Evolutionary conservation across 1,140 invertebrate genomes (phyloP).

Genomic region (Sesamia nonagrioides): DNA sequence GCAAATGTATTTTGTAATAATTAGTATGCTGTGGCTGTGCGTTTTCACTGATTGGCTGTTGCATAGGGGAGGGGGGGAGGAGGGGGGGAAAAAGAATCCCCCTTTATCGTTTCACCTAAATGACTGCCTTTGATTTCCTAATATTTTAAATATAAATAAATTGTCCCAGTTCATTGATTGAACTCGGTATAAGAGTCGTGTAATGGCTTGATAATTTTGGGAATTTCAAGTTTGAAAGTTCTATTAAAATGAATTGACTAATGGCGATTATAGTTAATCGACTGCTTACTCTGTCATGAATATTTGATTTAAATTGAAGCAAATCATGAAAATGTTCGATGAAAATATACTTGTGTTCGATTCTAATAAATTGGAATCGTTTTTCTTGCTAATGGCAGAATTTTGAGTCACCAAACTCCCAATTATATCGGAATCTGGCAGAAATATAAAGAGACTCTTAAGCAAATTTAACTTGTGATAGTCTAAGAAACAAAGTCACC

Average conservation of each 20-base stretch:
- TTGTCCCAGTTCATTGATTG: constrained; percentile 18
- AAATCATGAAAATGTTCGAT: not conserved
- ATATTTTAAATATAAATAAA: constrained; percentile 48
- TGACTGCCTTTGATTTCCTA: constrained; percentile 70
- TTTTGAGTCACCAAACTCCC: too few species aligned
- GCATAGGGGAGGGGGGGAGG: constrained; percentile 2
- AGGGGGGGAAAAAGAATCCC: constrained; percentile 68
- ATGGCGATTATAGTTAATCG: not conserved
- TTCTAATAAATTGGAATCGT: too few species aligned
- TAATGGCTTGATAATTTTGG: constrained; percentile 3
- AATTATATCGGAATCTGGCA: too few species aligned
- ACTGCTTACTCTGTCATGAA: not conserved
- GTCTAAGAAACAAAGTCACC: too few species aligned
- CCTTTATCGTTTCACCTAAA: constrained; percentile 73
- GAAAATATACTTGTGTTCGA: not conserved
- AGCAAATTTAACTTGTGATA: too few species aligned
- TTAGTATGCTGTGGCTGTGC: constrained; percentile 74
- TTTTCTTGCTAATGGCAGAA: too few species aligned
- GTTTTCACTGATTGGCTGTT: constrained; percentile 32
- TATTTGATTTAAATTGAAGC: not conserved
- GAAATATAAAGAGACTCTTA: too few species aligned
- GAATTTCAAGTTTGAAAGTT: not conserved
- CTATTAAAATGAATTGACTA: not conserved
- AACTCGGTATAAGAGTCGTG: not conserved
- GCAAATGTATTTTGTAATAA: constrained; percentile 58